Conservation (phyloP, 2,797 vertebrate genomes). For the Chromis chromis region DNA sequence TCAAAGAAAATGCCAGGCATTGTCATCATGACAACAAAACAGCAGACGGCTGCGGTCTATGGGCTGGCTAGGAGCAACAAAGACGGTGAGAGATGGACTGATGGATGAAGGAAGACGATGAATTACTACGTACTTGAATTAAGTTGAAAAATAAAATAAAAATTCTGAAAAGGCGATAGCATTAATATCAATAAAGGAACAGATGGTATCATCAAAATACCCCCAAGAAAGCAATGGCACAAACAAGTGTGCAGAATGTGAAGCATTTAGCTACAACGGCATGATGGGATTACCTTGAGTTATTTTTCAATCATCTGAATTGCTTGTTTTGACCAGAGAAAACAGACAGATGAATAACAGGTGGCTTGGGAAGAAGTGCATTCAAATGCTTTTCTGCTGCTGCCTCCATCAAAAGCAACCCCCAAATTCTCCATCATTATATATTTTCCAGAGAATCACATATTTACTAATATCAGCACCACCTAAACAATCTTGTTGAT, state of each 20-base stretch:
- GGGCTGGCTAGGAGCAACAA: constrained; percentile 26
- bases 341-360: constrained; percentile 42
- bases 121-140: constrained; percentile 24
- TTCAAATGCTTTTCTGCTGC: constrained; percentile 13
- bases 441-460: constrained; percentile 17
- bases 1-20: constrained; percentile 1
- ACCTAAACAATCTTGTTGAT: constrained; percentile 16
- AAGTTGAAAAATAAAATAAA: constrained; percentile 8
- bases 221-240: constrained; percentile 32
- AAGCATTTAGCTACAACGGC: constrained; percentile 15
- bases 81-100: constrained; percentile 6
- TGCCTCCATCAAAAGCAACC: constrained; percentile 18
- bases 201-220: constrained; percentile 23
- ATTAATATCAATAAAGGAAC: constrained; percentile 16
- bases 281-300: constrained; percentile 21
- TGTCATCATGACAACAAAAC: constrained; percentile 18
- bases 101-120: constrained; percentile 30
- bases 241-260: constrained; percentile 25
- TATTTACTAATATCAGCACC: constrained; percentile 7
- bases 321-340: constrained; percentile 39
- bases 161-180: background rate
- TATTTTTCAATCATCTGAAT: constrained; percentile 40
- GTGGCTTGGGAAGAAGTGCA: constrained; percentile 41
- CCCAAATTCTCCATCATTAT: constrained; percentile 20
- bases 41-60: constrained; percentile 14